Evolutionary conservation across 2,888 invertebrate species (phyloP), one percentile per base, ranked within the genome.

Genomic region (Coecobrya sp.): DNA sequence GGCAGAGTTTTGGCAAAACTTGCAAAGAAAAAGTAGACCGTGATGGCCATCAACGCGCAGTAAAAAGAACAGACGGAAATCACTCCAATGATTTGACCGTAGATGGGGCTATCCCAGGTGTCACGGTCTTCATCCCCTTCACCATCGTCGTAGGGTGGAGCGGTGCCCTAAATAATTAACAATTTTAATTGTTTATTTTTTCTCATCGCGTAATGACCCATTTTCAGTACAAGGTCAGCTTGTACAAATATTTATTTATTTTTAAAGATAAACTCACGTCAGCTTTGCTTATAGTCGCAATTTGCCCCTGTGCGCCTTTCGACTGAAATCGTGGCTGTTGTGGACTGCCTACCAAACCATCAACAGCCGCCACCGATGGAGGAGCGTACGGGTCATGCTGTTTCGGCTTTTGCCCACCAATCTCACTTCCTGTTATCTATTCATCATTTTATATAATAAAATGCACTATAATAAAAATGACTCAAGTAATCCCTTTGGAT

Each of bases 31-130:
- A 7, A 76, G 45, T 49, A 49, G 8, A 49, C 19, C 16, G 76
- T 76, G 19, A 76, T 49, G 3, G 76, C 76, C 76, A 76, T 76
- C 13, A 76, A n/a, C 0, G 76, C 19, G 49, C 82, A 82, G 65
- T 92, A 92, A 95, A 98, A 98, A 0, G 97, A 97, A 0, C 97
- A 96, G 16, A 98, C 97, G 94, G 96, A 97, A 30, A 95, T 95
- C 7, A 95, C 95, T 0, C 95, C 95, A 10, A 96, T 95, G 1
- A 96, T 95, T 93, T 96, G 96, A 1, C 96, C 96, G 88, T 96
- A 96, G 10, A 97, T 95, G 62, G 97, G 96, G 91, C 96, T 97
- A 45, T 96, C 96, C 97, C 97, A 97, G 19, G 82, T 88, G 19
- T 93, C 93, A 55, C 93, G 82, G 0, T 55, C 86, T 1, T 30